Evolutionary conservation across 2,113 vertebrate genomes (phyloP).

Genomic region (Malurus melanocephalus): DNA sequence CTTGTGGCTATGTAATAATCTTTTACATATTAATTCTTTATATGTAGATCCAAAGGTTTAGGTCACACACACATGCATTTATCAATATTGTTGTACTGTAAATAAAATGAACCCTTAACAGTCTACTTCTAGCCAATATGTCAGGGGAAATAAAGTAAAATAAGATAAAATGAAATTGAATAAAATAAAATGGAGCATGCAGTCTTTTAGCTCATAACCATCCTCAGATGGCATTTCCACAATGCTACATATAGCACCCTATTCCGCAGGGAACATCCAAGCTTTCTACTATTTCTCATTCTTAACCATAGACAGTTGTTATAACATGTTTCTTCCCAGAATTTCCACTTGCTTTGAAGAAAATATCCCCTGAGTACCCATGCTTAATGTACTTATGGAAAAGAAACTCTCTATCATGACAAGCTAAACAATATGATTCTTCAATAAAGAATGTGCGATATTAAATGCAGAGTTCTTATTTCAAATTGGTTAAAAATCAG

Average conservation of each 20-base stretch:
- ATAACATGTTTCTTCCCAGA: slow-evolving; percentile 61
- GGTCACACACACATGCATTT: background rate
- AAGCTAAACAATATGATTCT: slow-evolving; percentile 49
- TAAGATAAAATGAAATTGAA: slow-evolving; percentile 1
- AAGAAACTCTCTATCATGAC: slow-evolving; percentile 46
- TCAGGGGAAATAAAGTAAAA: background rate
- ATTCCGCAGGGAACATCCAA: slow-evolving; percentile 3
- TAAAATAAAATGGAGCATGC: background rate
- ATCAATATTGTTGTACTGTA: background rate
- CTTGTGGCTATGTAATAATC: background rate
- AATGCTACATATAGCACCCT: slow-evolving; percentile 14
- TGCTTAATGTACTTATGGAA: slow-evolving; percentile 76
- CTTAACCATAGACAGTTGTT: slow-evolving; percentile 26
- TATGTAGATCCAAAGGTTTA: background rate
- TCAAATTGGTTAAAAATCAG: slow-evolving; percentile 45
- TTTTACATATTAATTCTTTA: background rate
- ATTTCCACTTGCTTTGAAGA: slow-evolving; percentile 82
- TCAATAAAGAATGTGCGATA: slow-evolving; percentile 54
- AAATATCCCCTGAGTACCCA: slow-evolving; percentile 75
- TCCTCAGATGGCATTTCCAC: slow-evolving; percentile 12
- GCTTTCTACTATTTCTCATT: slow-evolving; percentile 29
- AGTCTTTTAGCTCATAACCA: background rate
- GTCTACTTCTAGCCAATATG: background rate
- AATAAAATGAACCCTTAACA: background rate
- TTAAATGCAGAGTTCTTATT: slow-evolving; percentile 55